These are phyloP conservation scores for Crenichthys baileyi DNA, from an alignment of 2,797 vertebrate species.

Conservation along the genomic window DNA sequence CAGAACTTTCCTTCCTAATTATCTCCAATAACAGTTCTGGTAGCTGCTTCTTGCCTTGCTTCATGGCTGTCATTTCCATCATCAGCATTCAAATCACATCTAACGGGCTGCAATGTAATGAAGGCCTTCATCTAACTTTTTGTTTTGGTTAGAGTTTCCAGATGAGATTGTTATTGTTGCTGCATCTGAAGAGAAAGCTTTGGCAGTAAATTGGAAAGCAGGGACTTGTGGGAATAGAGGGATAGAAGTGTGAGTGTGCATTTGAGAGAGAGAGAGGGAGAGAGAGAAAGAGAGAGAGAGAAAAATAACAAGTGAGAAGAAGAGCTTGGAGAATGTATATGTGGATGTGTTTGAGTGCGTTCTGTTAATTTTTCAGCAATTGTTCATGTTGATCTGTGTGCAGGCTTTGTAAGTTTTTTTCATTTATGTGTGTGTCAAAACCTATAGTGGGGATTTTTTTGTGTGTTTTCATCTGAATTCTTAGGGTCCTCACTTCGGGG, in stretches of 20 bases:
- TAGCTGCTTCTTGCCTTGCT: conserved; percentile 3
- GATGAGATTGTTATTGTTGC: conserved; percentile 61
- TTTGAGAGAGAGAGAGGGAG: conserved; percentile 13
- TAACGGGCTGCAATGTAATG: conserved; percentile 44
- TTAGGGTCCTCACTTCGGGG: conserved; percentile 52
- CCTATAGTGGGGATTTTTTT: neutral
- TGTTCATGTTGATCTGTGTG: conserved; percentile 41
- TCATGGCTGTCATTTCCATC: conserved; percentile 30
- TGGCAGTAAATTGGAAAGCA: conserved; percentile 66
- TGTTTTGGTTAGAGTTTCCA: conserved; percentile 55
- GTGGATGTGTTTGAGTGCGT: conserved; percentile 6
- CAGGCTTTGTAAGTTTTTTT: conserved; percentile 10
- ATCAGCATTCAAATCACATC: conserved; percentile 41
- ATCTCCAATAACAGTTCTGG: conserved; percentile 10
- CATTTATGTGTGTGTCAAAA: conserved; percentile 29
- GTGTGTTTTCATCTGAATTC: conserved; percentile 33
- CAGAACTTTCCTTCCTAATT: conserved; percentile 9
- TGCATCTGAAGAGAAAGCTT: conserved; percentile 65
- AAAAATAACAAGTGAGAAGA: neutral
- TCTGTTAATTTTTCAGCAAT: conserved; percentile 51
- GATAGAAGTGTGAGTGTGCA: conserved; percentile 29
- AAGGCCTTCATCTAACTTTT: conserved; percentile 53
- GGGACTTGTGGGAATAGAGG: conserved; percentile 45
- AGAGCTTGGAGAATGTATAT: neutral
- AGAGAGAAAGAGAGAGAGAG: conserved; percentile 12